phyloP scores from a whole-genome alignment of 37 sponge, comb jelly and placozoan species.

The Spongia lamella region DNA sequence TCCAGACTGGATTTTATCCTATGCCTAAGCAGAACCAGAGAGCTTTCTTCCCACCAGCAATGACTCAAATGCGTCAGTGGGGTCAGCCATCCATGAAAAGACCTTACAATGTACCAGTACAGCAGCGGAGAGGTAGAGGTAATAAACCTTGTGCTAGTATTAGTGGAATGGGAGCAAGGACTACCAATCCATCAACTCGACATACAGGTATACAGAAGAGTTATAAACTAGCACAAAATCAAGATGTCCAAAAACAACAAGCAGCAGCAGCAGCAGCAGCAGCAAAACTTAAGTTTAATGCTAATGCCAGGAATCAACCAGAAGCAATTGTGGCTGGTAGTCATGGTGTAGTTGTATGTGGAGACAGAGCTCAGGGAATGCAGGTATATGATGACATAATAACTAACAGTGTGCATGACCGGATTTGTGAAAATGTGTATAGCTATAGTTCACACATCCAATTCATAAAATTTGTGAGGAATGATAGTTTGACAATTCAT shows the following conservation, averaged over 20 bases:
- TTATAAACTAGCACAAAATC: conserved; percentile 10
- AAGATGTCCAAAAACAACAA: conserved; percentile 1
- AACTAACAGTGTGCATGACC: no score
- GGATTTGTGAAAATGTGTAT: no score
- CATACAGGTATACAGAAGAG: conserved; percentile 10
- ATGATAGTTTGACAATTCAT: no score
- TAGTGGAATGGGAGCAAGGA: conserved; percentile 25
- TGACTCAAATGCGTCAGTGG: conserved; percentile 56
- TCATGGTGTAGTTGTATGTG: neutral
- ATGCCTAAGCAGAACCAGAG: conserved; percentile 55
- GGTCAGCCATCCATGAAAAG: conserved; percentile 19
- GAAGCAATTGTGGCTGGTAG: conserved; percentile 7
- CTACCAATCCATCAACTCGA: conserved; percentile 19
- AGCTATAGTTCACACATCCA: no score
- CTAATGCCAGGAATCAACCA: conserved; percentile 64
- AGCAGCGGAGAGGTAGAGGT: neutral
- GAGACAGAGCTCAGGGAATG: neutral
- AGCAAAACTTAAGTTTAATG: conserved; percentile 51
- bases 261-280: neutral
- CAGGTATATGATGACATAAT: no score
- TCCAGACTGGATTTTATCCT: neutral
- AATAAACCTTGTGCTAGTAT: conserved; percentile 19
- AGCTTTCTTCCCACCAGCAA: conserved; percentile 55
- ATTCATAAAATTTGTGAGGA: no score
- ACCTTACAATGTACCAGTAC: conserved; percentile 12